Conservation (phyloP, 2,888 invertebrate genomes). For the Linnaemya vulpina region DNA sequence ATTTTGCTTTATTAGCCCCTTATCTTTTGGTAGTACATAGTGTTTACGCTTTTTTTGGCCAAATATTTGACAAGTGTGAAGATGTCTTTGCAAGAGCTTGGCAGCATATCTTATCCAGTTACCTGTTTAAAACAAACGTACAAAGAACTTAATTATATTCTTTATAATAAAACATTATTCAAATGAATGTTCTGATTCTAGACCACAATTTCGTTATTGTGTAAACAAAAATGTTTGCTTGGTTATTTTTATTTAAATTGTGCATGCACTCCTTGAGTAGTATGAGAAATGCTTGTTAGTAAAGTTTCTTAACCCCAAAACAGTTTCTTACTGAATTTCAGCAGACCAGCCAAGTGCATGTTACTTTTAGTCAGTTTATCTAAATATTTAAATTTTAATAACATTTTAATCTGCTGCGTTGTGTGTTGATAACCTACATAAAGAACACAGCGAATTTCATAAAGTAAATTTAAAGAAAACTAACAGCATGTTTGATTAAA, state of each 20-base stretch:
- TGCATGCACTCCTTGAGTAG: neutral
- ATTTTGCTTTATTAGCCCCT: too few relatives aligned
- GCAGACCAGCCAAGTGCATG: conserved; percentile 42
- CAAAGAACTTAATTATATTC: neutral
- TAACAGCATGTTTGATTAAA: conserved; percentile 23
- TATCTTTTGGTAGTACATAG: too few relatives aligned
- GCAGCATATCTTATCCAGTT: too few relatives aligned
- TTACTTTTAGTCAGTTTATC: conserved; percentile 35
- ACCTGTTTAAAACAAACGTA: too few relatives aligned
- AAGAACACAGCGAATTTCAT: conserved; percentile 69
- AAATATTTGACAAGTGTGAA: too few relatives aligned
- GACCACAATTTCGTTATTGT: neutral
- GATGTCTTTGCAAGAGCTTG: too few relatives aligned
- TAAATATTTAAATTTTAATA: conserved; percentile 66
- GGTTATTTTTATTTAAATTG: neutral
- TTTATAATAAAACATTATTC: too few relatives aligned
- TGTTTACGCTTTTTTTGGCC: too few relatives aligned
- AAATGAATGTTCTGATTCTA: neutral
- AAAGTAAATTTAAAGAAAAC: conserved; percentile 30
- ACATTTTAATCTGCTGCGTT: conserved; percentile 57
- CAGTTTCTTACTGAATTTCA: conserved; percentile 8
- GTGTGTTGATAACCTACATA: conserved; percentile 74
- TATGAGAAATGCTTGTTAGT: conserved; percentile 9
- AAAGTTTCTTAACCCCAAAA: conserved; percentile 20
- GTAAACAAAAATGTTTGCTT: neutral